Evolutionary conservation across 2,888 invertebrate species (phyloP).

Genomic region (Punctoribates punctum): DNA sequence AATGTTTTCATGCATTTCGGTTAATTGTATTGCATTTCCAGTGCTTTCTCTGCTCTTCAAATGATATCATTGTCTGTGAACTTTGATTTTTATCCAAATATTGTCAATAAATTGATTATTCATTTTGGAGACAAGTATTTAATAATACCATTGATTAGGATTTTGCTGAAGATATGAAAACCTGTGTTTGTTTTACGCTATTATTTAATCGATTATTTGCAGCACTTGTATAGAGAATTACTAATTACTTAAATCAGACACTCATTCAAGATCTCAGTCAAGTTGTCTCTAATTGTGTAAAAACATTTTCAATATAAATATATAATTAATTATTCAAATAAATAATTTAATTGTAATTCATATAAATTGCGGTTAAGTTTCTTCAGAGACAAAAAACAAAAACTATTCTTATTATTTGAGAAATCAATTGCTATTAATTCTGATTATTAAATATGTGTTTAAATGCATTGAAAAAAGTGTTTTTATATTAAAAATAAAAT

Average conservation of each 20-base stretch:
- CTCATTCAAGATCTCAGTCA: conserved; percentile 10
- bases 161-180: background rate
- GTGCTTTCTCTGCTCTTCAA: background rate
- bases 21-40: background rate
- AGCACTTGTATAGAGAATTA: background rate
- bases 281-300: conserved; percentile 14
- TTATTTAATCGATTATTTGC: background rate
- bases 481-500: too few species aligned
- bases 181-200: background rate
- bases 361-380: too few species aligned
- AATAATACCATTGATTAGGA: conserved; percentile 6
- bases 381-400: too few species aligned
- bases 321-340: background rate
- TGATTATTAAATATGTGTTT: too few species aligned
- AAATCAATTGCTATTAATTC: too few species aligned
- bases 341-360: background rate
- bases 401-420: too few species aligned
- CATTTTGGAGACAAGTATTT: conserved; percentile 12
- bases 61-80: conserved; percentile 26
- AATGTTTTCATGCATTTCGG: conserved; percentile 44
- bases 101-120: background rate
- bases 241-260: background rate
- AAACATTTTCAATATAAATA: background rate
- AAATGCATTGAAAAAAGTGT: too few species aligned
- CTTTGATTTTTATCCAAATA: conserved; percentile 11